Base-by-base conservation (phyloP, 2,797 vertebrate genomes). In the Podargus strigoides region DNA sequence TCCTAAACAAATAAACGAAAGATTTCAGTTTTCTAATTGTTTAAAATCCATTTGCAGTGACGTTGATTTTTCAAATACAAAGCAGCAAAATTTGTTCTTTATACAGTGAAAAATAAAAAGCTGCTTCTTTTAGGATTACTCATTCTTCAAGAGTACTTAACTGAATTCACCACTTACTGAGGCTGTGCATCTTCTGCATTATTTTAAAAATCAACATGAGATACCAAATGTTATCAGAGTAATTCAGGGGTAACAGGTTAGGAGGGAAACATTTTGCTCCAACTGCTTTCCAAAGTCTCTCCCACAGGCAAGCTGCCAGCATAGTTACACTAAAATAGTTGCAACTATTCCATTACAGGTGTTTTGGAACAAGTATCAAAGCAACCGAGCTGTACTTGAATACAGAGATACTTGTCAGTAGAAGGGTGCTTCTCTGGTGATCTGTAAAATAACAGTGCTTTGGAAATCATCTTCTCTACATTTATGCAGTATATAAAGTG, bases 331-430 rank as follows among this genome's bases (percentile, higher is more conserved):
- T 21, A 28, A 93, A 95, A 93, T 76, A 94, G 74, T 5, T 49
- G n/a, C 75, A 39, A 79, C 62, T 37, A 44, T 92, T 91, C 91
- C 85, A 50, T 28, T 56, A 2, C 91, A 94, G 91, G 85, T 89
- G 91, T 36, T 94, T 82, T 87, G 95, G 95, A 94, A 91, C 37
- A 26, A 76, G 82, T 73, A 52, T 62, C 94, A 95, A 63, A 92
- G 87, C 85, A 94, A 91, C 78, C 59, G 10, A 59, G 63, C 63
- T 69, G 74, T 10, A 28, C 28, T 2, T 32, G 63, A 37, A 55
- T 27, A 52, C 66, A 77, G 50, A 70, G 64, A 62, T 5, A 22
- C 6, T 15, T 0, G 0, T 5, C 49, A 72, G 28, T 21, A 36
- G 6, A 41, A 36, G 47, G 76, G 49, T 23, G 21, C 8, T 62